Evolutionary conservation across 2,888 invertebrate genomes (phyloP).

Genomic region (Magallana nippona): DNA sequence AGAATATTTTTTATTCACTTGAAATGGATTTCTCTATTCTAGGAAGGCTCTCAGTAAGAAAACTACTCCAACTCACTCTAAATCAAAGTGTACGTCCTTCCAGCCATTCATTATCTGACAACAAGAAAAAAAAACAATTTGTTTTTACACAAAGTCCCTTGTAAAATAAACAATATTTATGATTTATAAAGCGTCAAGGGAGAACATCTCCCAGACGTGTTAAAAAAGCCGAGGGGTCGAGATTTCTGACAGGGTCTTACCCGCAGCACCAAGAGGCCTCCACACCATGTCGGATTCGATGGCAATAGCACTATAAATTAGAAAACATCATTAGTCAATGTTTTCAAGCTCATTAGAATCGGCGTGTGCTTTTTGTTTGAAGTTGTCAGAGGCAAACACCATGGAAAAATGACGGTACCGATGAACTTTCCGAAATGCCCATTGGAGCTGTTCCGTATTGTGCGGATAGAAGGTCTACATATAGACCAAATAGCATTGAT

Average conservation of each 20-base stretch:
- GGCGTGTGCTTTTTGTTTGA: constrained; percentile 22
- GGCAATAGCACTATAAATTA: constrained; percentile 29
- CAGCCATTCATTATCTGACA: background rate
- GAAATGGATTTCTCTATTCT: background rate
- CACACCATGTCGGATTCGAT: background rate
- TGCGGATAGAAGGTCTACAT: no score
- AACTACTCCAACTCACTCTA: no score
- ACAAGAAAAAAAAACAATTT: background rate
- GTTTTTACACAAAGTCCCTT: background rate
- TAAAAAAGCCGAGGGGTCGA: constrained; percentile 6
- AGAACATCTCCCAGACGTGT: constrained; percentile 18
- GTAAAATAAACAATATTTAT: constrained; percentile 20
- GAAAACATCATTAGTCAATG: constrained; percentile 32
- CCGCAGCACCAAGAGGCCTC: background rate
- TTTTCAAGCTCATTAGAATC: constrained; percentile 33
- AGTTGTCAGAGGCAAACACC: background rate
- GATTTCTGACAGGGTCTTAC: background rate
- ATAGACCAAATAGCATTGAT: no score
- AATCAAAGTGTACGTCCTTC: background rate
- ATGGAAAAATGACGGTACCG: constrained; percentile 1
- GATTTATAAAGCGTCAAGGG: background rate
- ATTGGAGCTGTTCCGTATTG: no score
- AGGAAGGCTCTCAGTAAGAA: no score
- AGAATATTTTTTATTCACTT: background rate
- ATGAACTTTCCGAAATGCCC: background rate